Percentiles rank a stretch among this genome's conserved stretches.
Conservation (phyloP, 2,797 vertebrate genomes). For the Alcedo quadribrachys region DNA sequence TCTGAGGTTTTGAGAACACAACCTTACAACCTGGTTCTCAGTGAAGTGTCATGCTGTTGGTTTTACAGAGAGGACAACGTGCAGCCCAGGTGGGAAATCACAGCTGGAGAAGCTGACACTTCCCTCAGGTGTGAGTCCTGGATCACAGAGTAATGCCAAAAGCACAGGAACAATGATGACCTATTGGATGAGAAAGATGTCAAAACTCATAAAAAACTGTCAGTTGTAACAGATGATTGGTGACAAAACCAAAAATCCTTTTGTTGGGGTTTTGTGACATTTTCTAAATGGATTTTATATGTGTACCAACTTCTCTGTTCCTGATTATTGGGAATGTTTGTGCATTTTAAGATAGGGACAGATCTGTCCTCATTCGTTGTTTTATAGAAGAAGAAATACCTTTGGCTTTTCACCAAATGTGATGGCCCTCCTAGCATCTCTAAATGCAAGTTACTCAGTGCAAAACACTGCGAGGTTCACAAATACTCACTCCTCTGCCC, state of each 20-base stretch:
- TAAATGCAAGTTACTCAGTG: background rate
- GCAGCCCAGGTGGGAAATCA: conserved; percentile 1
- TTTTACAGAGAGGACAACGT: background rate
- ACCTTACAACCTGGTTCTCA: background rate
- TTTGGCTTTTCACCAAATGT: background rate
- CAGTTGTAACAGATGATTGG: background rate
- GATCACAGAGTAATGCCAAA: background rate
- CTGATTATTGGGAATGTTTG: background rate
- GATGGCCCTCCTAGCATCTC: background rate
- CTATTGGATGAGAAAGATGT: background rate
- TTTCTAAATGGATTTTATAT: background rate
- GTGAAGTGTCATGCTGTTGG: background rate
- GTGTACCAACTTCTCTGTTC: background rate
- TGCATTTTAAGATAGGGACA: background rate
- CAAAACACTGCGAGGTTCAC: background rate
- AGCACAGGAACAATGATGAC: background rate
- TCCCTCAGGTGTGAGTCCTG: background rate
- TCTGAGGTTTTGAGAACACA: background rate
- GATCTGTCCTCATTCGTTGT: background rate
- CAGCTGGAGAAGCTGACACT: conserved; percentile 1
- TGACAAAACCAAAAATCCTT: background rate
- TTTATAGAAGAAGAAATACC: background rate
- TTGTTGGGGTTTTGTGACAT: background rate
- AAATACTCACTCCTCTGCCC: background rate
- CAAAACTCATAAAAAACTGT: background rate